Evolutionary conservation across 2,797 vertebrate genomes (phyloP).

Genomic region (Urosaurus nigricauda): DNA sequence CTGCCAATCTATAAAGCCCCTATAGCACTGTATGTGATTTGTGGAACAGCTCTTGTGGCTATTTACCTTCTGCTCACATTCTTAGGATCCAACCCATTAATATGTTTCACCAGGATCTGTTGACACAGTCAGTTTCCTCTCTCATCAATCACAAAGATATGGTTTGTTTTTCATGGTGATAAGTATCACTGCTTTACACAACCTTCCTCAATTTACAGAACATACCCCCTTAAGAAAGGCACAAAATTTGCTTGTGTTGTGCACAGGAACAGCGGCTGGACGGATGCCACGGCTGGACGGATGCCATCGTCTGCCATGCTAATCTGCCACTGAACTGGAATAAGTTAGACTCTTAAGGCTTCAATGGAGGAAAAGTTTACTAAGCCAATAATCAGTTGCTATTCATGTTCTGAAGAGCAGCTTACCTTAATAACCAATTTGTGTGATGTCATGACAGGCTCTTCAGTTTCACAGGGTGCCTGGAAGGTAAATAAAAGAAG

Average conservation of each 20-base stretch:
- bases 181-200: slow-evolving; percentile 5
- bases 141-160: not conserved
- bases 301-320: not conserved
- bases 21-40: not conserved
- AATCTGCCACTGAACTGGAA: slow-evolving; percentile 13
- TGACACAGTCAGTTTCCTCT: not conserved
- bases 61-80: not conserved
- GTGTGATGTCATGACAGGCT: slow-evolving; percentile 80
- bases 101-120: not conserved
- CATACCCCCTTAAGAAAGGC: not conserved
- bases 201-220: not conserved
- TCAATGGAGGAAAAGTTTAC: not conserved
- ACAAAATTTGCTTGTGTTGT: not conserved
- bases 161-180: slow-evolving; percentile 18
- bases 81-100: not conserved
- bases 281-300: not conserved
- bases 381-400: slow-evolving; percentile 28
- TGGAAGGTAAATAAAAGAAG: slow-evolving; percentile 68
- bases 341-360: not conserved
- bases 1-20: too few relatives aligned
- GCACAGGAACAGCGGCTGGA: not conserved
- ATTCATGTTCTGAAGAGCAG: slow-evolving; percentile 41
- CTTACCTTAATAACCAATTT: slow-evolving; percentile 94
- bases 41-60: not conserved
- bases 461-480: slow-evolving; percentile 64